Percentiles rank a stretch among this genome's conserved stretches.
Evolutionary conservation across 1,140 invertebrate genomes (phyloP).

Genomic region (Scylla paramamosain): DNA sequence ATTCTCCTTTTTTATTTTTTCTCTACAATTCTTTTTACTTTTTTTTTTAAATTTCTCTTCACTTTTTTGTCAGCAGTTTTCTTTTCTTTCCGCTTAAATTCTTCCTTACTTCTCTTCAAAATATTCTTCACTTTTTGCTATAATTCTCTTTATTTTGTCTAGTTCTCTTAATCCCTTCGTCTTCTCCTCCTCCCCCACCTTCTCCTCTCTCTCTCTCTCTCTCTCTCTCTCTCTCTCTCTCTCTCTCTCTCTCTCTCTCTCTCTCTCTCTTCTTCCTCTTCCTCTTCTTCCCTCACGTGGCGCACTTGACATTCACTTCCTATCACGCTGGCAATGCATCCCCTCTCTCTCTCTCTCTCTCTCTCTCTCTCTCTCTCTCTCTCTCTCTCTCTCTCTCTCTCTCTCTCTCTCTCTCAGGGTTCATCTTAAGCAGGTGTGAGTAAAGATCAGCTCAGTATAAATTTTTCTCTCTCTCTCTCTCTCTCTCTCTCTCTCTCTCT

Average conservation of each 20-base stretch:
- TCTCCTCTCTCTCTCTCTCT: background rate
- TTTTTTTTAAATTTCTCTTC: too few species aligned
- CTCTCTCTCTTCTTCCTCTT: background rate
- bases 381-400: slow-evolving; percentile 20
- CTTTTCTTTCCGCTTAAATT: too few species aligned
- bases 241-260: background rate
- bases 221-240: background rate
- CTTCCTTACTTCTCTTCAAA: too few species aligned
- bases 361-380: slow-evolving; percentile 20
- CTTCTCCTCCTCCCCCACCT: background rate
- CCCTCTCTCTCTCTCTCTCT: slow-evolving; percentile 11
- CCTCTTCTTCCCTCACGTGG: background rate
- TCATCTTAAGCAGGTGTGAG: too few species aligned
- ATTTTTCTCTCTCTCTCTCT: too few species aligned
- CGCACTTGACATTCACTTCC: background rate
- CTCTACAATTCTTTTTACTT: too few species aligned
- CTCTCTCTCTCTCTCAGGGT: background rate
- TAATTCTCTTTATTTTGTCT: too few species aligned
- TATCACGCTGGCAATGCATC: background rate
- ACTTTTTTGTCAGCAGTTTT: too few species aligned
- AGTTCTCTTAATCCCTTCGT: too few species aligned
- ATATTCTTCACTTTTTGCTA: too few species aligned
- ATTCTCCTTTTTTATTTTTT: too few species aligned
- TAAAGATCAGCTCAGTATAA: too few species aligned
- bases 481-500: slow-evolving; percentile 18